phyloP scores from a whole-genome alignment of 2,113 vertebrate genomes.

The Pavo muticus region DNA sequence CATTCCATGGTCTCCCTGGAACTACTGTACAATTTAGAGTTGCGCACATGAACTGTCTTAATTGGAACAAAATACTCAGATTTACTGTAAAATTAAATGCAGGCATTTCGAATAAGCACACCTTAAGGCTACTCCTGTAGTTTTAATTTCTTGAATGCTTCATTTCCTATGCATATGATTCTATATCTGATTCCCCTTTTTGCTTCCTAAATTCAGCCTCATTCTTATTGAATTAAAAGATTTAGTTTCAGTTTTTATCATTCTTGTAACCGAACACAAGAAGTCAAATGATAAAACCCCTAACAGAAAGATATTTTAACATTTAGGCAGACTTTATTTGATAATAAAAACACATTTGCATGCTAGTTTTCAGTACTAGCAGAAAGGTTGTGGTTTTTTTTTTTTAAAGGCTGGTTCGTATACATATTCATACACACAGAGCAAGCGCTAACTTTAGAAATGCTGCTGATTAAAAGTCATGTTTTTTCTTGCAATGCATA shows the following conservation, averaged over 20 bases:
- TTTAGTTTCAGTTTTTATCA: conserved; percentile 80
- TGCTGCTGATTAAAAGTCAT: conserved; percentile 72
- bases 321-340: conserved; percentile 68
- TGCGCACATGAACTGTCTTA: conserved; percentile 64
- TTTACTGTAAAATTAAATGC: conserved; percentile 66
- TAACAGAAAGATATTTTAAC: conserved; percentile 71
- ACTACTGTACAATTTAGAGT: conserved; percentile 65
- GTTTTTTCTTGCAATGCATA: conserved; percentile 67
- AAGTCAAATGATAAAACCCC: conserved; percentile 71
- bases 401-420: conserved; percentile 23
- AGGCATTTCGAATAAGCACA: conserved; percentile 73
- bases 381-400: conserved; percentile 31
- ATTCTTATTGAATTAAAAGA: conserved; percentile 80
- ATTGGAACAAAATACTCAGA: conserved; percentile 72
- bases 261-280: conserved; percentile 80
- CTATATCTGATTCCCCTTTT: conserved; percentile 70
- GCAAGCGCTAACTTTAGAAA: conserved; percentile 63
- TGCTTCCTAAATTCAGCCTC: conserved; percentile 72
- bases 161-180: conserved; percentile 73
- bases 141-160: conserved; percentile 75
- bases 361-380: conserved; percentile 37
- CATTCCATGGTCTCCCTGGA: conserved; percentile 65
- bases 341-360: conserved; percentile 75
- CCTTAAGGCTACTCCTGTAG: conserved; percentile 67
- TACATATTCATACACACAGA: conserved; percentile 59